phyloP scores from a whole-genome alignment of 1,140 invertebrate species.

The Atta cephalotes region DNA sequence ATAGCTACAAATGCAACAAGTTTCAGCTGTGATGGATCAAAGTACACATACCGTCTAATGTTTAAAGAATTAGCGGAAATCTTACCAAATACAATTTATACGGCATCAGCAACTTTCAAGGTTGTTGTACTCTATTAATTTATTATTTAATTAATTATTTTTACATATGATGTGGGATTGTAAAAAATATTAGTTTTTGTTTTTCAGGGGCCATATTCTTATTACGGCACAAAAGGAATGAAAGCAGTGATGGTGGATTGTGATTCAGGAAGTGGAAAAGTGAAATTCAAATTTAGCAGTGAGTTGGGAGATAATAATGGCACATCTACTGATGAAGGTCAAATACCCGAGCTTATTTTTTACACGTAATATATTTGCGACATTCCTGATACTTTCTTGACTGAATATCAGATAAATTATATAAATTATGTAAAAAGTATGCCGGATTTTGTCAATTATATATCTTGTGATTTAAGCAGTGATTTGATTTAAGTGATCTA shows the following conservation, averaged over 20 bases:
- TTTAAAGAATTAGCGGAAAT: constrained; percentile 96
- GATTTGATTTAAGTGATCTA: constrained; percentile 39
- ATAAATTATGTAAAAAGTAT: constrained; percentile 61
- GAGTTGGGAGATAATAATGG: constrained; percentile 96
- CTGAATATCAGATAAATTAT: constrained; percentile 57
- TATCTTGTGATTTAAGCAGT: constrained; percentile 64
- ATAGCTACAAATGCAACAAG: constrained; percentile 92
- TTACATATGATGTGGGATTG: background rate
- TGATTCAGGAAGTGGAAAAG: constrained; percentile 89
- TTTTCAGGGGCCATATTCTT: constrained; percentile 94
- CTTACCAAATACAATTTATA: constrained; percentile 92
- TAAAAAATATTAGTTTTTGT: constrained; percentile 64
- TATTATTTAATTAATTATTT: constrained; percentile 18
- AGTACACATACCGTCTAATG: constrained; percentile 94
- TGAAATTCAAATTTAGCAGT: constrained; percentile 95
- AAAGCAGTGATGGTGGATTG: constrained; percentile 92
- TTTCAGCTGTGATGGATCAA: constrained; percentile 94
- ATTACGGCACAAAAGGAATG: constrained; percentile 94
- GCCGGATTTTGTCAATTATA: constrained; percentile 68
- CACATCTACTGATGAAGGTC: constrained; percentile 95
- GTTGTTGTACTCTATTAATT: constrained; percentile 84
- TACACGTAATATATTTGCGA: constrained; percentile 85
- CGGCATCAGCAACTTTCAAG: constrained; percentile 93
- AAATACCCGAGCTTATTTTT: constrained; percentile 96
- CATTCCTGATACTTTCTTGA: constrained; percentile 68